Base-by-base conservation (phyloP, 2,113 vertebrate species). In the Glaucomys volans region DNA sequence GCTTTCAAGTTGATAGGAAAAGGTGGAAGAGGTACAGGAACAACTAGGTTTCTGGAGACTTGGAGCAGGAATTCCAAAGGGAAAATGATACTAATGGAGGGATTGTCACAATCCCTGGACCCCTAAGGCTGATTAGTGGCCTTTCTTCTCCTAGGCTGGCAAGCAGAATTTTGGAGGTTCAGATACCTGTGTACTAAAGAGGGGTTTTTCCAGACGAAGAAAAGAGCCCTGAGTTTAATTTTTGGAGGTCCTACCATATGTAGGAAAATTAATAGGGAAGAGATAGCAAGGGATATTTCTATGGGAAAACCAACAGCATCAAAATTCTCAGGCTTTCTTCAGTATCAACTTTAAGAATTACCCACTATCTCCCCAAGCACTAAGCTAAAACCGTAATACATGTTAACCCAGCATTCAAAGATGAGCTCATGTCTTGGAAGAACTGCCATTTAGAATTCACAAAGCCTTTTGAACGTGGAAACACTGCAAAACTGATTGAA, bases 281-380 rank as follows among this genome's bases (percentile, higher is more conserved):
- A 35, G 28, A 66, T 50, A 88, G 10, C 24, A 47, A 94, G n/a
- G 4, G 32, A 26, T 85, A 3, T 40, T 72, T 90, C 83, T 64
- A 22, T 8, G 79, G 14, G 18, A 16, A 96, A 95, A 91, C 1
- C 16, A 59, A 35, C 5, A 86, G 1, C 66, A 77, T 47, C 59
- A 85, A 18, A 91, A 66, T 82, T 86, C 67, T 81, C 40, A 94
- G 66, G 69, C 22, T 28, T 42, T 85, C 40, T 77, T 84, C n/a
- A 52, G 8, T 37, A 89, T 50, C 2, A 4, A 8, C 62, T 87
- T 71, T 20, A 50, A 90, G 84, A 80, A 90, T 2, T 37, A 18
- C 30, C 80, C 22, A 4, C 42, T 89, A 16, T 72, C 81, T 94
- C 91, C 57, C 69, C 52, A 94, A 91, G 74, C 50, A 82, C 18